Conservation (phyloP, 2,113 vertebrate genomes). For the Copsychus sechellarum region DNA sequence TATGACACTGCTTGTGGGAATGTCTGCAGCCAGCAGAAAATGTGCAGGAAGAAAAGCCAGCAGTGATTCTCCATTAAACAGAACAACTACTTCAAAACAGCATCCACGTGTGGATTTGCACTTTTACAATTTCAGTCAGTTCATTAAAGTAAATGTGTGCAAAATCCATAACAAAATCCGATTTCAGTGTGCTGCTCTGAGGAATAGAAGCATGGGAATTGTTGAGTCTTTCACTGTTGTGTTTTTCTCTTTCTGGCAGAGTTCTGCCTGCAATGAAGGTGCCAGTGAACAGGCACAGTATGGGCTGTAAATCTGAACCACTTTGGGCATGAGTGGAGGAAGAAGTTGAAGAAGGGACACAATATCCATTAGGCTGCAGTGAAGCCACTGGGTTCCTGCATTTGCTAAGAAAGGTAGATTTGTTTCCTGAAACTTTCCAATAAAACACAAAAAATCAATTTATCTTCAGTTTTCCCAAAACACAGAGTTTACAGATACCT, state of each 20-base stretch:
- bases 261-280: neutral
- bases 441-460: neutral
- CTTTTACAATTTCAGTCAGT: neutral
- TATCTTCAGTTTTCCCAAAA: neutral
- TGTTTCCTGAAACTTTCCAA: neutral
- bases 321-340: neutral
- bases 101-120: fast-evolving
- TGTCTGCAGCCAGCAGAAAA: neutral
- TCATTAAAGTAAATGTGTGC: neutral
- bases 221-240: fast-evolving
- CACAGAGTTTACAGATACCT: neutral
- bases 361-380: neutral
- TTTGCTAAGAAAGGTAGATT: neutral
- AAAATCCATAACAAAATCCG: neutral
- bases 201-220: neutral
- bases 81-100: neutral
- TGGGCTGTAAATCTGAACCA: neutral
- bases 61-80: neutral
- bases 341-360: neutral
- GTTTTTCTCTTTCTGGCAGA: neutral
- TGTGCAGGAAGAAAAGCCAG: neutral
- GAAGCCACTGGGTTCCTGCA: neutral
- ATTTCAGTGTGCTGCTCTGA: neutral
- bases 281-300: neutral
- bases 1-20: neutral